Percentiles rank a stretch among this genome's conserved stretches.
These are phyloP conservation scores for Amphipoea lucens DNA, from an alignment of 2,888 invertebrate species.

Conservation along the genomic window DNA sequence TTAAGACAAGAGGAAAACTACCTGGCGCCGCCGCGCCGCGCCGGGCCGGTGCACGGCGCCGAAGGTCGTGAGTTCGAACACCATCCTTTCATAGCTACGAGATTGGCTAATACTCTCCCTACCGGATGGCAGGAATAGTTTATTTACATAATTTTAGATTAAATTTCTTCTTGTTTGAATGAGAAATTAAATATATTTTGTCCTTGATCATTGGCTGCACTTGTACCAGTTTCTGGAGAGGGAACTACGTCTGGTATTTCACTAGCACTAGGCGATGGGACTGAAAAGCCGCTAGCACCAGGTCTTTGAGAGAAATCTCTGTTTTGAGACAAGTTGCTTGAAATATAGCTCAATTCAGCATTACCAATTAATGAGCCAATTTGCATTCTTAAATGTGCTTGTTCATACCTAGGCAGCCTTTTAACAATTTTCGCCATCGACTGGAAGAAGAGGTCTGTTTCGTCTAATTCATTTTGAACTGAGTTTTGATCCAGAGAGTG, in stretches of 20 bases:
- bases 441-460: conserved; percentile 69
- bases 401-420: conserved; percentile 68
- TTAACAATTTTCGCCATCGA: conserved; percentile 73
- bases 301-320: neutral
- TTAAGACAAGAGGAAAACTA: neutral
- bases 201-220: conserved; percentile 6
- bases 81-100: neutral
- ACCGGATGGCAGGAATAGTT: neutral
- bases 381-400: conserved; percentile 67
- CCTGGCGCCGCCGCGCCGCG: no score
- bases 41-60: no score
- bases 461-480: conserved; percentile 53
- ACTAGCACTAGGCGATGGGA: neutral
- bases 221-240: conserved; percentile 22
- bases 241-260: conserved; percentile 28
- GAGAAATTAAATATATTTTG: conserved; percentile 8
- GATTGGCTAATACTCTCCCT: neutral
- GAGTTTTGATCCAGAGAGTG: neutral
- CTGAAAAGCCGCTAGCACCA: neutral
- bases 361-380: conserved; percentile 66
- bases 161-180: conserved; percentile 18
- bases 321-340: conserved; percentile 14
- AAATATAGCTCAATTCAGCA: conserved; percentile 59
- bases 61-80: neutral
- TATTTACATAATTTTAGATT: neutral